Evolutionary conservation across 1,140 invertebrate species (phyloP).

Genomic region (Ostrea edulis): DNA sequence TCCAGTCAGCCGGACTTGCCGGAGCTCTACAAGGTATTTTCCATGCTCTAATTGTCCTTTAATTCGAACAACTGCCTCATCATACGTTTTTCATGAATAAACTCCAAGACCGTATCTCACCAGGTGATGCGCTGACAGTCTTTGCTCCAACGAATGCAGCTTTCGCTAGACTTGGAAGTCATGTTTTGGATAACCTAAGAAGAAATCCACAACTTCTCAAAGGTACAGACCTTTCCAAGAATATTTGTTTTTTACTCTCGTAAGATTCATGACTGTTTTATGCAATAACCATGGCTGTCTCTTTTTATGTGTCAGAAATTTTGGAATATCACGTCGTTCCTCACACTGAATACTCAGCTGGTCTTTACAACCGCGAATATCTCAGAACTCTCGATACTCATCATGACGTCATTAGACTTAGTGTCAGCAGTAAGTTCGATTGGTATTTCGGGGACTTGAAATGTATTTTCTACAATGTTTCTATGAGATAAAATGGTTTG

Average conservation of each 20-base stretch:
- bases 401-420: constrained; percentile 50
- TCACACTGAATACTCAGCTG: constrained; percentile 57
- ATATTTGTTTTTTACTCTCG: too few species aligned
- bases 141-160: constrained; percentile 93
- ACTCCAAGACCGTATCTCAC: background rate
- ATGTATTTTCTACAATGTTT: background rate
- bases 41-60: background rate
- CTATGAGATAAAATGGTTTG: background rate
- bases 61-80: background rate
- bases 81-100: too few species aligned
- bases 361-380: constrained; percentile 55
- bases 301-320: too few species aligned
- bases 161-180: constrained; percentile 80
- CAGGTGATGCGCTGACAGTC: constrained; percentile 82
- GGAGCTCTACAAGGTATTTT: constrained; percentile 56
- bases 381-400: constrained; percentile 52
- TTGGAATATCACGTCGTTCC: constrained; percentile 59
- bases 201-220: background rate
- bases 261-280: too few species aligned
- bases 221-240: too few species aligned
- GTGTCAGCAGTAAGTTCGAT: constrained; percentile 28
- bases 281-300: too few species aligned
- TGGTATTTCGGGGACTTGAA: background rate
- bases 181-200: constrained; percentile 41
- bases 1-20: constrained; percentile 56